Conservation (phyloP, 2,113 vertebrate genomes). For the Cololabis saira region DNA sequence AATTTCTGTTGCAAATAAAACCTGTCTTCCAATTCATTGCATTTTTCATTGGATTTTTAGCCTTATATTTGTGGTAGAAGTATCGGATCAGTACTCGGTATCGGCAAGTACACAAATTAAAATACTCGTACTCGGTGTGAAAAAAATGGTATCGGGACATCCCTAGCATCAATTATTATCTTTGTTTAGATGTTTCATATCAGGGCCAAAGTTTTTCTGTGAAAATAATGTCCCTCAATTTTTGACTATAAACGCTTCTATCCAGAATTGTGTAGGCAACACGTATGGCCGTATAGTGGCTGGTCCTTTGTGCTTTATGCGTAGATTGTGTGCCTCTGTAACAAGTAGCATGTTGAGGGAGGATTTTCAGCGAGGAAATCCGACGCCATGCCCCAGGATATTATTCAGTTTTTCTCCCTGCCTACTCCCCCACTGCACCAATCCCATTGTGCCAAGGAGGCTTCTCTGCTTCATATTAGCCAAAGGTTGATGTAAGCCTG, state of each 20-base stretch:
- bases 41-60: too few species aligned
- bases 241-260: background rate
- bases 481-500: constrained; percentile 67
- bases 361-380: constrained; percentile 59
- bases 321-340: constrained; percentile 43
- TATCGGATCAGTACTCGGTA: too few species aligned
- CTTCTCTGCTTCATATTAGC: constrained; percentile 74
- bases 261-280: background rate
- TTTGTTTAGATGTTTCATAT: too few species aligned
- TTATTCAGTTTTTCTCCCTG: constrained; percentile 67
- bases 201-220: too few species aligned
- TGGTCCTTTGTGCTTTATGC: constrained; percentile 25
- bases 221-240: too few species aligned
- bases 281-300: background rate
- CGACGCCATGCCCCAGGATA: constrained; percentile 74
- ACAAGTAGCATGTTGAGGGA: constrained; percentile 56
- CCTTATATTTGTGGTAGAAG: too few species aligned
- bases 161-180: too few species aligned
- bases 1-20: too few species aligned
- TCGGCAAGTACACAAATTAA: too few species aligned
- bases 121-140: too few species aligned
- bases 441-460: constrained; percentile 57
- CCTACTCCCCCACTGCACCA: constrained; percentile 55
- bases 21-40: too few species aligned
- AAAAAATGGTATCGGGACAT: too few species aligned